A percentile compares a stretch with the other conserved stretches of the same genome.
Conservation (phyloP, 2,888 invertebrate species). For the Rhaphigaster nebulosa region DNA sequence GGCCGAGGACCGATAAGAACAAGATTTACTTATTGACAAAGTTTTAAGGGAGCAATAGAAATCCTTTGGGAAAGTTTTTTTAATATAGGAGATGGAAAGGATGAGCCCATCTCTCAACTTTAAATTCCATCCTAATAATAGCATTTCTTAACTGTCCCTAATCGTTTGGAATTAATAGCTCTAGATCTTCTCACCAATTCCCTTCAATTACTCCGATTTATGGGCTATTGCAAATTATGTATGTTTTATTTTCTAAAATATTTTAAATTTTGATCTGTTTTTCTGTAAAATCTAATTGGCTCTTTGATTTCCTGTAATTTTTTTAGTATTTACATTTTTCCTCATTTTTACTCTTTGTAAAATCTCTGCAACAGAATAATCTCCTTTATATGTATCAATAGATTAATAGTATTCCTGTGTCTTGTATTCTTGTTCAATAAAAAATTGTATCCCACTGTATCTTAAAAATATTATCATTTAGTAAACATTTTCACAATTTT, state of each 20-base stretch:
- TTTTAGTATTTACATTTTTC: too few relatives aligned
- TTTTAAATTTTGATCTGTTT: too few relatives aligned
- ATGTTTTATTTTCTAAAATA: neutral
- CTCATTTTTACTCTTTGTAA: too few relatives aligned
- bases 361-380: too few relatives aligned
- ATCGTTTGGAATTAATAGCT: neutral
- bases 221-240: neutral
- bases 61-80: conserved; percentile 35
- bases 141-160: conserved; percentile 2
- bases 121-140: conserved; percentile 36
- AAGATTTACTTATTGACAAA: conserved; percentile 44
- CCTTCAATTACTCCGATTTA: neutral
- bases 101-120: neutral
- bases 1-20: neutral
- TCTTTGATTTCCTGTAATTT: too few relatives aligned
- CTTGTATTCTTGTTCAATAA: too few relatives aligned
- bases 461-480: too few relatives aligned
- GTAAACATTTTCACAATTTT: too few relatives aligned
- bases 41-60: conserved; percentile 33
- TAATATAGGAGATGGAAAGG: conserved; percentile 14
- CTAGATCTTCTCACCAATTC: neutral
- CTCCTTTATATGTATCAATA: too few relatives aligned
- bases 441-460: too few relatives aligned
- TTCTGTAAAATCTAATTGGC: too few relatives aligned
- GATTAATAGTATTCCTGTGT: too few relatives aligned